These are phyloP conservation scores for Eulemur coronatus DNA, from an alignment of 2,797 vertebrate genomes.

Conservation along the genomic window DNA sequence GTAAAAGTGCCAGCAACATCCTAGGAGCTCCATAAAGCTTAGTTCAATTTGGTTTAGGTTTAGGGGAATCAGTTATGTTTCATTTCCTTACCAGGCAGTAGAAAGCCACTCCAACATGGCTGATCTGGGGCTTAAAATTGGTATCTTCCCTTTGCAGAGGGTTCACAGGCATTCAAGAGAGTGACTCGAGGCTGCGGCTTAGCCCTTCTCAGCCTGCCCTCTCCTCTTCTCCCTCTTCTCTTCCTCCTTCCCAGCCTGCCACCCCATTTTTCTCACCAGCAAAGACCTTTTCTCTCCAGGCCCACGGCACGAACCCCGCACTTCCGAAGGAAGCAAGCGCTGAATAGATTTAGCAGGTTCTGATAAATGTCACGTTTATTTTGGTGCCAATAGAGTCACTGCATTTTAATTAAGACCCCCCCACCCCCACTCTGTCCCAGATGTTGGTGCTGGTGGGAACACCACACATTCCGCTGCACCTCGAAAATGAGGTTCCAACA, in stretches of 20 bases:
- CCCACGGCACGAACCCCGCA: conserved; percentile 67
- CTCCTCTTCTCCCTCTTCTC: background rate
- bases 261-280: conserved; percentile 58
- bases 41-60: background rate
- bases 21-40: background rate
- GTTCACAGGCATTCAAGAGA: background rate
- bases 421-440: conserved; percentile 62
- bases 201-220: background rate
- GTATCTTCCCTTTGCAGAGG: background rate
- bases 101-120: background rate
- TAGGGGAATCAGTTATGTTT: background rate
- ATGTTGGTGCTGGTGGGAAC: conserved; percentile 64
- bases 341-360: conserved; percentile 78
- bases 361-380: conserved; percentile 74
- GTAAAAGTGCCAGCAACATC: background rate
- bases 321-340: conserved; percentile 68
- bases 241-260: background rate
- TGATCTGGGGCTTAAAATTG: background rate
- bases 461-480: background rate
- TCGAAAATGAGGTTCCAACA: background rate
- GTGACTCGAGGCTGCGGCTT: fast-evolving
- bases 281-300: conserved; percentile 73
- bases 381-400: conserved; percentile 77
- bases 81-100: background rate
- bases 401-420: conserved; percentile 77